phyloP scores from a whole-genome alignment of 2,888 invertebrate species.

The Chironomus tentans region DNA sequence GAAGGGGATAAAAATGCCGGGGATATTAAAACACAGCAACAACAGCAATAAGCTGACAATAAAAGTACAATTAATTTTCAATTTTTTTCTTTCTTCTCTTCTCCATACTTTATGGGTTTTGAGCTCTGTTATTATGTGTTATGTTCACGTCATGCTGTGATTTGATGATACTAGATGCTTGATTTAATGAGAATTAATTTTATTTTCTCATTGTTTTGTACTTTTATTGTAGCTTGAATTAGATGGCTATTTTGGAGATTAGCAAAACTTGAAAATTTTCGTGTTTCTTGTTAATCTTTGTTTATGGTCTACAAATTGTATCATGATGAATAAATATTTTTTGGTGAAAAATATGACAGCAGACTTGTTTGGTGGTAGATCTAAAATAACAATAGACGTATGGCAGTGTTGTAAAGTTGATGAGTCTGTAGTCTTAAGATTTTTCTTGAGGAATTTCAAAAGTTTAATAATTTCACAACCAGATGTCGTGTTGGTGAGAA shows the following conservation, averaged over 20 bases:
- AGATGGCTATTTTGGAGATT: background rate
- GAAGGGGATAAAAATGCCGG: background rate
- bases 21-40: background rate
- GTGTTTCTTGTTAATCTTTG: background rate
- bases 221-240: no score
- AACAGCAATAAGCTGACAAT: background rate
- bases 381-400: no score
- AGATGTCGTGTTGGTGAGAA: background rate
- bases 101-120: background rate
- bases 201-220: background rate
- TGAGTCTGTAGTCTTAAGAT: no score
- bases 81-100: background rate
- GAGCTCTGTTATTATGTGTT: background rate
- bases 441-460: no score
- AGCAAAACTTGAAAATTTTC: background rate
- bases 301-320: background rate
- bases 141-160: background rate
- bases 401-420: no score
- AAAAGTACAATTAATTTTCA: constrained; percentile 4
- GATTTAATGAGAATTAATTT: background rate
- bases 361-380: no score
- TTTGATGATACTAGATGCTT: background rate
- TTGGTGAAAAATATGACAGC: no score
- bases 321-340: no score
- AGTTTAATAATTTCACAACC: background rate